Conservation (phyloP, 1,140 invertebrate species). For the Hesperophylax magnus region DNA sequence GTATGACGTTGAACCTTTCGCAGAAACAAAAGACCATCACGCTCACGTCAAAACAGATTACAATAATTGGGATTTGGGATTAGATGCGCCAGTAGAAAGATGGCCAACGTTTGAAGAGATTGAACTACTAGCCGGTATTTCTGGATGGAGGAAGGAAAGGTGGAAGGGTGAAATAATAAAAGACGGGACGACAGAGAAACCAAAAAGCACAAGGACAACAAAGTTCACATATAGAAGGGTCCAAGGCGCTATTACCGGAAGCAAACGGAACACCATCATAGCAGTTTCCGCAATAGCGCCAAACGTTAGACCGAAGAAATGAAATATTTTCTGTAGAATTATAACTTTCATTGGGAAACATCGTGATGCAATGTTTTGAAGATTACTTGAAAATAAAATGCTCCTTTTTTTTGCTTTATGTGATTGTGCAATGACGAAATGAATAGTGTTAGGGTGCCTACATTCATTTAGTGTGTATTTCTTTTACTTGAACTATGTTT, state of each 20-base stretch:
- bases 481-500: no score
- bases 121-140: conserved; percentile 50
- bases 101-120: conserved; percentile 56
- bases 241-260: conserved; percentile 49
- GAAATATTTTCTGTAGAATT: conserved; percentile 9
- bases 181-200: conserved; percentile 43
- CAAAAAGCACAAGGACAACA: conserved; percentile 45
- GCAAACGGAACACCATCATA: conserved; percentile 55
- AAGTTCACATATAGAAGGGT: conserved; percentile 55
- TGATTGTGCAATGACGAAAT: no score
- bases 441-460: no score
- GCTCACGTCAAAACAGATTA: not conserved
- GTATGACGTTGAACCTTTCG: not conserved
- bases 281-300: conserved; percentile 52
- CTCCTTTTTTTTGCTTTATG: no score
- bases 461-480: no score
- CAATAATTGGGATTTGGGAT: conserved; percentile 1
- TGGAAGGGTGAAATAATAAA: conserved; percentile 40
- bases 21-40: not conserved
- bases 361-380: no score
- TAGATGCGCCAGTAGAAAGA: conserved; percentile 34
- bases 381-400: no score
- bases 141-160: conserved; percentile 54
- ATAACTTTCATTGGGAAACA: not conserved
- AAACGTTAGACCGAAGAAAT: conserved; percentile 50